Percentiles rank a stretch among this genome's conserved stretches.
phyloP scores from a whole-genome alignment of 1,140 invertebrate species.

The Zeugodacus cucurbitae region DNA sequence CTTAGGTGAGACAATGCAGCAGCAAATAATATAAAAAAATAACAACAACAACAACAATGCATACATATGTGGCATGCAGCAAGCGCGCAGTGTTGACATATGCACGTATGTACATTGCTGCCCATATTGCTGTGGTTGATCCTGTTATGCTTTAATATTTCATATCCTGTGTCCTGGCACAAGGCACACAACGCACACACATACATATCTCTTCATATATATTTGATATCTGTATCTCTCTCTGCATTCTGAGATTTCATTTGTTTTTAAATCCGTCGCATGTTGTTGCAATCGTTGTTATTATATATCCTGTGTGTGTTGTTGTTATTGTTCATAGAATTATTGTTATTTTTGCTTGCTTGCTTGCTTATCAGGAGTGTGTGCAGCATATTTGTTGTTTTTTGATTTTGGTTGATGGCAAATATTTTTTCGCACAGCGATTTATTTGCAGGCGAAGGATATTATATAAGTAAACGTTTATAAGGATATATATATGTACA shows the following conservation, averaged over 20 bases:
- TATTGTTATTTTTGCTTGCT: not conserved
- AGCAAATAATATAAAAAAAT: not conserved
- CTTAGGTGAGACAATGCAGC: conserved; percentile 33
- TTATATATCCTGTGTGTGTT: not conserved
- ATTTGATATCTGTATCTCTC: too few species aligned
- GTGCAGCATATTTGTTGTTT: not conserved
- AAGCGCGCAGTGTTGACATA: not conserved
- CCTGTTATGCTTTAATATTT: conserved; percentile 38
- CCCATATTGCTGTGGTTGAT: conserved; percentile 9
- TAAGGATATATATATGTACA: not conserved
- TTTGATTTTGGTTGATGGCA: not conserved
- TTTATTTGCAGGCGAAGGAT: not conserved
- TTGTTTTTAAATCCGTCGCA: conserved; percentile 35
- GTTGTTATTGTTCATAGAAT: not conserved
- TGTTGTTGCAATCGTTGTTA: conserved; percentile 23
- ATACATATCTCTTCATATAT: too few species aligned
- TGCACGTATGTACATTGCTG: not conserved
- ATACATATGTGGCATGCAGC: not conserved
- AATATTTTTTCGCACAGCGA: conserved; percentile 32
- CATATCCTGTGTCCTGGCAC: not conserved
- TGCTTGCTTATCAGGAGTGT: not conserved
- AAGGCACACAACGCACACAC: too few species aligned
- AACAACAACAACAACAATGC: not conserved
- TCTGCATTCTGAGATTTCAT: not conserved
- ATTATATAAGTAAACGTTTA: not conserved